Percentiles rank a stretch among this genome's conserved stretches.
Conservation (phyloP, 1,140 invertebrate species). For the Zaprionus africanus region DNA sequence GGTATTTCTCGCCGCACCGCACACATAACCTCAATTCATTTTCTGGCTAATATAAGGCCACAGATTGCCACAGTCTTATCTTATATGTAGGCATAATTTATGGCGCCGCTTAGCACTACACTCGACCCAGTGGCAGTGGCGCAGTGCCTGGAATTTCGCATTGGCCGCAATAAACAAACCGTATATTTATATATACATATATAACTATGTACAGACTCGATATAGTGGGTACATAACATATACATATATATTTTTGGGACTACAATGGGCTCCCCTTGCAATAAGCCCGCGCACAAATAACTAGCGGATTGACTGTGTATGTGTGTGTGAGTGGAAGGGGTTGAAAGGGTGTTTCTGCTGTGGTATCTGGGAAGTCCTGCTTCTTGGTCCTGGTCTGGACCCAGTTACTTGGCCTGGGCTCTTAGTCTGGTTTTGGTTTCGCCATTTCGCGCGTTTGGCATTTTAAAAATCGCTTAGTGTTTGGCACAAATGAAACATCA, state of each 20-base stretch:
- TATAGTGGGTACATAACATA: neutral
- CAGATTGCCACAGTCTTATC: constrained; percentile 60
- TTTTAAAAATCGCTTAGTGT: constrained; percentile 80
- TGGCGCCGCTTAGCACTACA: constrained; percentile 56
- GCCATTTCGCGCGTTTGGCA: constrained; percentile 18
- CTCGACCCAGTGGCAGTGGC: constrained; percentile 34
- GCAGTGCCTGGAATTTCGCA: constrained; percentile 9
- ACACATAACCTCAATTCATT: constrained; percentile 44
- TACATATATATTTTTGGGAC: constrained; percentile 14
- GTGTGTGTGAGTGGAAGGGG: neutral
- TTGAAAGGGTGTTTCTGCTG: neutral
- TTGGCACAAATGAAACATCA: constrained; percentile 82
- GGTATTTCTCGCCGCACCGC: constrained; percentile 9
- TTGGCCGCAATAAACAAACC: constrained; percentile 29
- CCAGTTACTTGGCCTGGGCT: neutral
- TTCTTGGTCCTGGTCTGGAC: neutral
- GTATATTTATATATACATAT: constrained; percentile 27
- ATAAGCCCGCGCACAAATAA: constrained; percentile 30
- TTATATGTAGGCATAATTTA: constrained; percentile 64
- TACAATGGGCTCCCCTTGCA: constrained; percentile 20
- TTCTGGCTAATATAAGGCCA: constrained; percentile 42
- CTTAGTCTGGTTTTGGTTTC: neutral
- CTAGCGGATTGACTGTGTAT: constrained; percentile 8
- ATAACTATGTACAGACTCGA: constrained; percentile 5
- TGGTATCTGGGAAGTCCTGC: neutral